phyloP scores from a whole-genome alignment of 2,888 invertebrate genomes.

The Mylabris sibirica region DNA sequence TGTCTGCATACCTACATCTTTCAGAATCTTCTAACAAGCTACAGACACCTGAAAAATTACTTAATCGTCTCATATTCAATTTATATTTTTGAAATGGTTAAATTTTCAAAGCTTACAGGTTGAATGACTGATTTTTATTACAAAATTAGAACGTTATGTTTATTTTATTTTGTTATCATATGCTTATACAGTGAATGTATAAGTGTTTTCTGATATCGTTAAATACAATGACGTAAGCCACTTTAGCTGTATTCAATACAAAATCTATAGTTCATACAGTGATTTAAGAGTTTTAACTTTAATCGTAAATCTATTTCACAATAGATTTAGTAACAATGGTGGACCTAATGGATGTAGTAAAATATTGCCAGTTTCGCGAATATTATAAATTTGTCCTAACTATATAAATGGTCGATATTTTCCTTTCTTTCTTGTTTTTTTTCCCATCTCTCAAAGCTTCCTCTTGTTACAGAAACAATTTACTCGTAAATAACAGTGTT shows the following conservation, averaged over 20 bases:
- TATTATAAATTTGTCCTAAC: neutral
- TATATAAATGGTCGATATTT: neutral
- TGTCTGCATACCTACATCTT: neutral
- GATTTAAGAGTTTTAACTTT: neutral
- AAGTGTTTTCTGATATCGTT: neutral
- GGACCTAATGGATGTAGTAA: neutral
- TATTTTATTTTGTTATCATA: neutral
- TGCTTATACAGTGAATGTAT: neutral
- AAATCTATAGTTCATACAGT: neutral
- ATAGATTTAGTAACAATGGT: neutral
- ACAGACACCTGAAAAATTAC: constrained; percentile 4
- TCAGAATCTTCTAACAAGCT: neutral
- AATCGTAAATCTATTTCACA: neutral
- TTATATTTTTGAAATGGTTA: neutral
- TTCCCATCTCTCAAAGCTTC: too few relatives aligned
- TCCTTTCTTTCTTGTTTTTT: too few relatives aligned
- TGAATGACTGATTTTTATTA: constrained; percentile 2
- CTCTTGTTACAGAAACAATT: too few relatives aligned
- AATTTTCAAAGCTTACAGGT: neutral
- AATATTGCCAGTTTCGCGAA: neutral
- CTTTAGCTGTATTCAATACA: neutral
- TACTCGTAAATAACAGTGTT: too few relatives aligned
- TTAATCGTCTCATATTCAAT: constrained; percentile 4
- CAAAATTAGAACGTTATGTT: neutral
- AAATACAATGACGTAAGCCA: constrained; percentile 2